These are phyloP conservation scores for Bergia sp. DNA, from an alignment of 92 coral and sea anemone genomes.

Conservation along the genomic window DNA sequence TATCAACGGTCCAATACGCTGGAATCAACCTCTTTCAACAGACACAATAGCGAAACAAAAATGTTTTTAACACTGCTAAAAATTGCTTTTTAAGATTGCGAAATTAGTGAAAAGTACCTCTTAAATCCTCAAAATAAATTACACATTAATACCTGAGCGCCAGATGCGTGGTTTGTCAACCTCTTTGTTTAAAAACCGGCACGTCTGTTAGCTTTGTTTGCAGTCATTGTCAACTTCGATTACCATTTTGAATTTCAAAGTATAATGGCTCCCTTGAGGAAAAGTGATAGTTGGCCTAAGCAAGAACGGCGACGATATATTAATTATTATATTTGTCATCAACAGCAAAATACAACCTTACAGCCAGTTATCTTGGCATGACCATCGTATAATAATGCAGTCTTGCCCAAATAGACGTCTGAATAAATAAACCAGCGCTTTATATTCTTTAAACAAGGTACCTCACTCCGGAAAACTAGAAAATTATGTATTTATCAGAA, in stretches of 20 bases:
- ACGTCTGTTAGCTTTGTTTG: not conserved
- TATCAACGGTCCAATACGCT: not conserved
- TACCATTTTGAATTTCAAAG: not conserved
- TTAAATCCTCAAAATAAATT: not conserved
- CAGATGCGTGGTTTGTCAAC: not conserved
- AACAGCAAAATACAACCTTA: not conserved
- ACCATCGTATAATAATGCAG: not conserved
- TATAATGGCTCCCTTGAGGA: not conserved
- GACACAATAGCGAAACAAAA: not conserved
- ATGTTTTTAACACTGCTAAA: not conserved
- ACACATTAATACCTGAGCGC: not conserved
- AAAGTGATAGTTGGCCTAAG: not conserved
- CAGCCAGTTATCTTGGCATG: not conserved
- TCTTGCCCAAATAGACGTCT: not conserved
- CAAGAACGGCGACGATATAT: too few species aligned
- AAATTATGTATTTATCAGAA: too few species aligned
- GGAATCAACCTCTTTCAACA: not conserved
- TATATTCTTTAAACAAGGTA: not conserved
- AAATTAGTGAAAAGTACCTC: not conserved
- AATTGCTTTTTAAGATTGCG: slow-evolving; percentile 4
- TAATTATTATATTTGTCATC: not conserved
- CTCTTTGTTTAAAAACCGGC: not conserved
- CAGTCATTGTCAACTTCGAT: not conserved
- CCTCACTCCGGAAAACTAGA: not conserved
- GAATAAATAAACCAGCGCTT: too few species aligned